These are phyloP conservation scores for Molorchus minor DNA, from an alignment of 2,888 invertebrate genomes.

Conservation along the genomic window DNA sequence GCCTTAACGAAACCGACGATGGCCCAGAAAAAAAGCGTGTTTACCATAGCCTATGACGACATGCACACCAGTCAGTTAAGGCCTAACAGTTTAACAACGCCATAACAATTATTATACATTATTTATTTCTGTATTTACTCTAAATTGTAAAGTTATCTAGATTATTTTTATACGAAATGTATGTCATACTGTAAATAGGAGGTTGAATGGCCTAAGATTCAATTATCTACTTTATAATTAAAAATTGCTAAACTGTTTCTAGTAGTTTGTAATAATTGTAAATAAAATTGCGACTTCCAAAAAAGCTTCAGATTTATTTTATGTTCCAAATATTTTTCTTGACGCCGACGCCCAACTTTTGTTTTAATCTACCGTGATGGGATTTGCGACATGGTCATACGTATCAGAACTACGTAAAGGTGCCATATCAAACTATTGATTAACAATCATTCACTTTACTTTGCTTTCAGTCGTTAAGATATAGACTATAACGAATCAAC, in stretches of 20 bases:
- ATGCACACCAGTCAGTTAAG: constrained; percentile 85
- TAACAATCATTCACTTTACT: no score
- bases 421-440: no score
- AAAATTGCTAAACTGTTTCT: constrained; percentile 4
- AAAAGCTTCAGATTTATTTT: no score
- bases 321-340: no score
- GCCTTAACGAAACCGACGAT: constrained; percentile 78
- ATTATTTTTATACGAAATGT: constrained; percentile 39
- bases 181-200: constrained; percentile 40
- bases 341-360: no score
- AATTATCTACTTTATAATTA: constrained; percentile 26
- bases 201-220: constrained; percentile 38
- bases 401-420: no score
- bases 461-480: no score
- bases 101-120: constrained; percentile 49
- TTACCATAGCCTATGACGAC: constrained; percentile 92
- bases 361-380: no score
- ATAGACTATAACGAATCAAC: no score
- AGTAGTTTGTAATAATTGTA: constrained; percentile 2
- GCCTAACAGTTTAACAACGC: constrained; percentile 82
- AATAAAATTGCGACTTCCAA: no score
- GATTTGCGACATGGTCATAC: no score
- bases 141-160: constrained; percentile 30
- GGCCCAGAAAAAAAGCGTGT: constrained; percentile 90
- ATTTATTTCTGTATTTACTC: constrained; percentile 30